A percentile compares a stretch with the other conserved stretches of the same genome.
Evolutionary conservation across 2,113 vertebrate species (phyloP).

Genomic region (Telmatochromis sp.): DNA sequence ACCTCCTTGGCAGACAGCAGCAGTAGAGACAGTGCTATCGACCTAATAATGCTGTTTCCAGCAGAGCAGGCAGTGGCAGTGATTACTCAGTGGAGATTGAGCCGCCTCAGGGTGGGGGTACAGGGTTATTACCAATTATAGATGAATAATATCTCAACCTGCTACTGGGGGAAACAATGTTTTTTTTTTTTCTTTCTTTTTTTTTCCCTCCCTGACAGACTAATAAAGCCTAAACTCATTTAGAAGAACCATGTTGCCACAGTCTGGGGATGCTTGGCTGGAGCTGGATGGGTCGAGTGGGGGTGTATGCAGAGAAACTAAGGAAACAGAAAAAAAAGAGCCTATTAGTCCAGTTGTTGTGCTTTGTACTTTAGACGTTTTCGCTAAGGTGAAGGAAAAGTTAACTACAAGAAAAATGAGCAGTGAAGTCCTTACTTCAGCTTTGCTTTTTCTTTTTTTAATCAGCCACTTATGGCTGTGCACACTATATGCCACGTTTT

Average conservation of each 20-base stretch:
- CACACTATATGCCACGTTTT: not conserved
- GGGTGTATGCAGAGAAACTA: not conserved
- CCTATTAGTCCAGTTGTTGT: constrained; percentile 20
- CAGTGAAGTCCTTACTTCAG: not conserved
- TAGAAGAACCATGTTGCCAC: constrained; percentile 5
- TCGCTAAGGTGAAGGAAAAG: constrained; percentile 30
- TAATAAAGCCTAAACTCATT: constrained; percentile 55
- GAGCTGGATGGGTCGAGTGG: not conserved
- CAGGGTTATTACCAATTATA: constrained; percentile 69
- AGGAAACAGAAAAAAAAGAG: not conserved
- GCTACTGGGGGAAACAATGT: constrained; percentile 47
- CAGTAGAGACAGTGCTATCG: constrained; percentile 30
- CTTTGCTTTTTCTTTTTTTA: not conserved
- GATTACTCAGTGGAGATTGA: constrained; percentile 63
- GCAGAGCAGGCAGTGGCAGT: constrained; percentile 45
- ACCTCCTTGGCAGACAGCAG: constrained; percentile 40
- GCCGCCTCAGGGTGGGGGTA: constrained; percentile 46
- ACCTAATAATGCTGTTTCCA: constrained; percentile 56
- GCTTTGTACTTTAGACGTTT: not conserved
- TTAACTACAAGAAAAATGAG: constrained; percentile 3
- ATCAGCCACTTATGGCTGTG: not conserved
- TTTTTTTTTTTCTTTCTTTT: not conserved
- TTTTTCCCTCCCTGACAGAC: constrained; percentile 3
- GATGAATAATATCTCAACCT: constrained; percentile 67
- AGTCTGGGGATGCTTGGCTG: constrained; percentile 11